Percentiles rank a stretch among this genome's conserved stretches.
Evolutionary conservation across 2,888 invertebrate species (phyloP).

Genomic region (Lysandra bellargus): DNA sequence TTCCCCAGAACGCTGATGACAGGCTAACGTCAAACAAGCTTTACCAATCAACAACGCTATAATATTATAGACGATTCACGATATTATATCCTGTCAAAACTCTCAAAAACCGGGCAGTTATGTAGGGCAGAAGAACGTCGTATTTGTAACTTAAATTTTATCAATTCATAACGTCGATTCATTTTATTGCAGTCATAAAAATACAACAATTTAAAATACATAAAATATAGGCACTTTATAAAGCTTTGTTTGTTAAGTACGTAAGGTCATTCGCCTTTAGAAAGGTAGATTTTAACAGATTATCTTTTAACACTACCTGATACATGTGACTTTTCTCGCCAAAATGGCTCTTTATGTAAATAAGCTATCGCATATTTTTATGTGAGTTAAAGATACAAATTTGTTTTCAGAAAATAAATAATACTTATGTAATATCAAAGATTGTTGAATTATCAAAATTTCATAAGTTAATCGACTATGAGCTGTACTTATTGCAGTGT

Average conservation of each 20-base stretch:
- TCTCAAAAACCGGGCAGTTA: background rate
- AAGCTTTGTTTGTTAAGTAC: constrained; percentile 44
- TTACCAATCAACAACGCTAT: too few species aligned
- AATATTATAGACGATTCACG: too few species aligned
- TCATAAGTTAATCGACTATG: too few species aligned
- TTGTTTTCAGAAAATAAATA: too few species aligned
- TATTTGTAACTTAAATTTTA: constrained; percentile 36
- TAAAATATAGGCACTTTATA: constrained; percentile 46
- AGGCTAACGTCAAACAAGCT: too few species aligned
- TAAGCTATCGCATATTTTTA: too few species aligned
- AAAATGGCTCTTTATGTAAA: background rate
- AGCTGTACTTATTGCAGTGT: too few species aligned
- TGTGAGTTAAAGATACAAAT: too few species aligned
- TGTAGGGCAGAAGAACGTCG: constrained; percentile 23
- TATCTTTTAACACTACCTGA: constrained; percentile 39
- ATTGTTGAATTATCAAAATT: too few species aligned
- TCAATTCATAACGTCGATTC: constrained; percentile 43
- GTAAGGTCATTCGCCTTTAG: constrained; percentile 46
- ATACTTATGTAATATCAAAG: too few species aligned
- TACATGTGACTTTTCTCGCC: background rate
- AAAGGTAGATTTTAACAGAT: constrained; percentile 51
- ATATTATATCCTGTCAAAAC: background rate
- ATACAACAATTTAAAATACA: constrained; percentile 48
- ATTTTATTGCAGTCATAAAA: constrained; percentile 48
- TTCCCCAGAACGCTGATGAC: too few species aligned